Percentiles rank a stretch among this genome's conserved stretches.
Evolutionary conservation across 2,888 invertebrate species (phyloP).

Genomic region (Agrilus mali): DNA sequence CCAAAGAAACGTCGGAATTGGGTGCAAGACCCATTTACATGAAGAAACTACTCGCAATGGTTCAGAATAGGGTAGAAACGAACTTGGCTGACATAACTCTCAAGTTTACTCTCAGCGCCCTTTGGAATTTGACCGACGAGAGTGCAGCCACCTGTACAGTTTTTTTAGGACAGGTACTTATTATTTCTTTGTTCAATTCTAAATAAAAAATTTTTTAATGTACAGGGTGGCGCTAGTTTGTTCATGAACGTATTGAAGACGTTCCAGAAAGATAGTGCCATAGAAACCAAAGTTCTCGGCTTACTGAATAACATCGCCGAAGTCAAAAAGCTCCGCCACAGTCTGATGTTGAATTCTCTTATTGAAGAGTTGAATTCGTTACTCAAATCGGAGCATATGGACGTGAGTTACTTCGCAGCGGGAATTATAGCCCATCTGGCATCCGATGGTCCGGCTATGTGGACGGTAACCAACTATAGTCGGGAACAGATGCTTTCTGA

Average conservation of each 20-base stretch:
- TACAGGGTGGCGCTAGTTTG: conserved; percentile 49
- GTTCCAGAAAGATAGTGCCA: conserved; percentile 47
- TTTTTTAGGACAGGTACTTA: conserved; percentile 38
- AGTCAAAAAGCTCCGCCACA: conserved; percentile 39
- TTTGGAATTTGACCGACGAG: conserved; percentile 72
- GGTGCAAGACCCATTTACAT: conserved; percentile 55
- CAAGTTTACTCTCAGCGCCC: conserved; percentile 62
- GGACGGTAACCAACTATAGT: conserved; percentile 31
- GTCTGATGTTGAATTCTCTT: conserved; percentile 22
- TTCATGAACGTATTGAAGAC: conserved; percentile 53
- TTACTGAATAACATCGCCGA: conserved; percentile 66
- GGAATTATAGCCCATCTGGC: conserved; percentile 59
- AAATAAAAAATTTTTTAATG: too few relatives aligned
- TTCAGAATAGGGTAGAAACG: conserved; percentile 33
- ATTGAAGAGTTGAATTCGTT: conserved; percentile 21
- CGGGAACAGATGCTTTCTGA: conserved; percentile 35
- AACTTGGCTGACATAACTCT: conserved; percentile 48
- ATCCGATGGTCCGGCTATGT: conserved; percentile 42
- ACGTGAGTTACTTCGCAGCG: conserved; percentile 59
- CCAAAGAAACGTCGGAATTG: conserved; percentile 51
- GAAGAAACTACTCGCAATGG: conserved; percentile 52
- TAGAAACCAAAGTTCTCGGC: conserved; percentile 65
- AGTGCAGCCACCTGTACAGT: conserved; percentile 56
- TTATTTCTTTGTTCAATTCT: too few relatives aligned
- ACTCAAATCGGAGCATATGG: conserved; percentile 46